Evolutionary conservation across 2,113 vertebrate genomes (phyloP), one percentile per base, ranked within the genome.

Genomic region (Lampris incognitus): DNA sequence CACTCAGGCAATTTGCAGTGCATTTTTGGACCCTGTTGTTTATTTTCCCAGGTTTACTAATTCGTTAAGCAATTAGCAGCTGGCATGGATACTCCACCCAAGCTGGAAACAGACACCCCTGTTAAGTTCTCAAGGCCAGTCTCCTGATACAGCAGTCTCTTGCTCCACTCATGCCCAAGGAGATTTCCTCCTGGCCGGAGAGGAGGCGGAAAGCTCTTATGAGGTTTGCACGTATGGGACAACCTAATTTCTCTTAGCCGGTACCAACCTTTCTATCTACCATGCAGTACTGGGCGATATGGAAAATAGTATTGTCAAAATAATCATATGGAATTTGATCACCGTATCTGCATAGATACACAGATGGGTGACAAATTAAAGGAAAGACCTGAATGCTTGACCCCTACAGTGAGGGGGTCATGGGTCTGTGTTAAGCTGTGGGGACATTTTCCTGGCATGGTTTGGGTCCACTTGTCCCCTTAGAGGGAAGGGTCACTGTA

Each of bases 21-120:
- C 39, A 6, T 50, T 42, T 62, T 63, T 8, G 40, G 59, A 79
- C 67, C 61, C 46, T 63, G 65, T 46, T 39, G 66, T 85, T 86
- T 66, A 72, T 75, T 79, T 81, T 79, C 69, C 65, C 79, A 50
- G 61, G 40, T 48, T 61, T 82, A 69, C 75, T 67, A 37, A 40
- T 76, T 68, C 75, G 58, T 82, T 61, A 69, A 11, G 10, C 60
- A 57, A 73, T 81, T 64, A 72, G 42, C 66, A 48, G 71, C 50
- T 3, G 8, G 78, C 68, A 79, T 60, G 51, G 74, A 72, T 59
- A 64, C 42, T 56, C 41, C 77, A 80, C 59, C 39, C 48, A 65
- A 38, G 58, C 73, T 68, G 44, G 9, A 38, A 52, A 66, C 6
- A 3, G 66, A 60, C 58, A 62, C 5, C 36, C 24, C 38, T 8